Evolutionary conservation across 2,113 vertebrate species (phyloP), one percentile per base, ranked within the genome.

Genomic region (Orcinus orca): DNA sequence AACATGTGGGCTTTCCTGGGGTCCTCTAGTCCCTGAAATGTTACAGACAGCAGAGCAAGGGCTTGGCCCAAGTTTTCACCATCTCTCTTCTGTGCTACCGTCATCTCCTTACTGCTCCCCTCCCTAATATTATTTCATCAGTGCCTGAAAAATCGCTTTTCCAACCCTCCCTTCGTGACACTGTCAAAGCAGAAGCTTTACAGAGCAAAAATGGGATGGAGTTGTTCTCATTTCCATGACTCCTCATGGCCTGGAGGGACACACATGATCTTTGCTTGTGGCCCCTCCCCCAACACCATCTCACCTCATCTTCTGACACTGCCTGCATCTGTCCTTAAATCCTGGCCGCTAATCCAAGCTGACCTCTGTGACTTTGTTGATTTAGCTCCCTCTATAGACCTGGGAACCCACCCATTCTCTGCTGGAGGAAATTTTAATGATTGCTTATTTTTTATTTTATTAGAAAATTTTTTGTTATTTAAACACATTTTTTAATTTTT

Each of bases 271-370:
- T 63, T 65, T 0, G 3, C 8, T 15, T 18, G 20, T 33, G 36
- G 0, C 8, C 41, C 33, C 6, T 8, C 70, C 12, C 5, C 0
- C 10, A 12, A 3, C 8, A 29, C 2, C 41, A 81, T 20, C 6
- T 15, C 25, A 36, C 2, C 1, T 65, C 29, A 2, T 23, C 33
- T 68, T 23, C 50, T 60, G 23, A 65, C 13, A 20, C 33, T 58
- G 55, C 31, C 53, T 36, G 3, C 2, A 0, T 31, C 36, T 44
- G 14, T 4, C 29, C 20, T 58, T n/a, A 50, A 31, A 3, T 5
- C 5, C 18, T 53, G 63, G 26, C 31, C 58, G 47, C 23, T 26
- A 12, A 14, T 8, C 33, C 23, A 41, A 12, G 55, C 12, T 15
- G 53, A 50, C 41, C 5, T 62, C 62, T 7, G 1, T 21, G 36